Conservation (phyloP, 2,888 invertebrate species). For the Malacosoma neustria region DNA sequence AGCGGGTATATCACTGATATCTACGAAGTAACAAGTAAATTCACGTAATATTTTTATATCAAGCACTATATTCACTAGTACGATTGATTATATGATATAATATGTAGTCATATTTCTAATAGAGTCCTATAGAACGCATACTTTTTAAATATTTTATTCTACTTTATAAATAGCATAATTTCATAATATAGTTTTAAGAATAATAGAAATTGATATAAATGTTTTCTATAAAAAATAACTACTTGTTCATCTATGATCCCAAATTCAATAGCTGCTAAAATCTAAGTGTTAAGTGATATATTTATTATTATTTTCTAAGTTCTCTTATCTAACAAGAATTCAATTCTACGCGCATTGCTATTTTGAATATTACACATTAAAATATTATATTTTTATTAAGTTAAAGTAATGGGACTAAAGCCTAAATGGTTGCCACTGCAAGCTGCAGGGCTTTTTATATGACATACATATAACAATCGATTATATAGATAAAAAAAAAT, state of each 20-base stretch:
- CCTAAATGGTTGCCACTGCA: no score
- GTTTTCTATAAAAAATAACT: constrained; percentile 33
- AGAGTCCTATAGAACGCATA: no score
- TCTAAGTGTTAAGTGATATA: not conserved
- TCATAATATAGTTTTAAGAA: constrained; percentile 2
- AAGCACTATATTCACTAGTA: no score
- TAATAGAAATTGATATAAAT: constrained; percentile 5
- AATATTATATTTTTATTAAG: constrained; percentile 12
- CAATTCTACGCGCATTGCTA: constrained; percentile 40
- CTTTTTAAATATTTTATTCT: no score
- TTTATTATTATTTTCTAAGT: not conserved
- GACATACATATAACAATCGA: no score
- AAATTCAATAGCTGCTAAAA: constrained; percentile 21
- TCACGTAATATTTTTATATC: no score
- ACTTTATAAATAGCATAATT: constrained; percentile 1
- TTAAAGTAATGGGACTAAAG: constrained; percentile 9
- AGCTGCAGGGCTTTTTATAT: no score
- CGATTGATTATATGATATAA: no score
- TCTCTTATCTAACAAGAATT: constrained; percentile 13
- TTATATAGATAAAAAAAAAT: no score
- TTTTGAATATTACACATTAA: constrained; percentile 14
- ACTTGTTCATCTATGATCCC: constrained; percentile 39
- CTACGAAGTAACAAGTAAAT: no score
- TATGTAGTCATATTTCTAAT: no score
- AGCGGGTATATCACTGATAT: no score